phyloP scores from a whole-genome alignment of 1,140 invertebrate species.

The Harlomillsia oculata region DNA sequence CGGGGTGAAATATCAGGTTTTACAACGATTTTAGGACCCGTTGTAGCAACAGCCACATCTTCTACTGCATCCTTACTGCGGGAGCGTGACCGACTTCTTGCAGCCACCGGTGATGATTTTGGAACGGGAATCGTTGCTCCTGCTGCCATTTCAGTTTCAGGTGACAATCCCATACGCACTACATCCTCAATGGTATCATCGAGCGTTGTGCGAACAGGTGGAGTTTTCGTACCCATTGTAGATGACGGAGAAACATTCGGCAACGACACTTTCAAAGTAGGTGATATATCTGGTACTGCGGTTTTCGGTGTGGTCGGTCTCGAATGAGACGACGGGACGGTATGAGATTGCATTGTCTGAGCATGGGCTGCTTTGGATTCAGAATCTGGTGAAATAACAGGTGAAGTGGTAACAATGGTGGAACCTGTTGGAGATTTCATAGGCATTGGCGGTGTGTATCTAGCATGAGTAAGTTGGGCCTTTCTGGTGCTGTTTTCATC shows the following conservation, averaged over 20 bases:
- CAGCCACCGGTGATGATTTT: not conserved
- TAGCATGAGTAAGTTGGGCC: constrained; percentile 6
- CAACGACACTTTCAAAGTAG: constrained; percentile 42
- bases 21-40: not conserved
- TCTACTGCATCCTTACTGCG: not conserved
- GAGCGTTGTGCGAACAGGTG: constrained; percentile 64
- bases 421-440: constrained; percentile 12
- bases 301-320: constrained; percentile 27
- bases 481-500: constrained; percentile 27
- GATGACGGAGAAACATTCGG: not conserved
- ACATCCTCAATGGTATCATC: constrained; percentile 81
- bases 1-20: constrained; percentile 2
- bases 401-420: not conserved
- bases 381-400: not conserved
- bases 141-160: not conserved
- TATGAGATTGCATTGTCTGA: not conserved
- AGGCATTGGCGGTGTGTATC: constrained; percentile 11
- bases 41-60: not conserved
- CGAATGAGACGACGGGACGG: not conserved
- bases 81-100: not conserved
- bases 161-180: constrained; percentile 43
- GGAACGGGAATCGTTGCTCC: not conserved
- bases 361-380: not conserved
- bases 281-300: constrained; percentile 43
- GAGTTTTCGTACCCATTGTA: constrained; percentile 42